Conservation (phyloP, 1,140 invertebrate species). For the Drosophila paulistorum region DNA sequence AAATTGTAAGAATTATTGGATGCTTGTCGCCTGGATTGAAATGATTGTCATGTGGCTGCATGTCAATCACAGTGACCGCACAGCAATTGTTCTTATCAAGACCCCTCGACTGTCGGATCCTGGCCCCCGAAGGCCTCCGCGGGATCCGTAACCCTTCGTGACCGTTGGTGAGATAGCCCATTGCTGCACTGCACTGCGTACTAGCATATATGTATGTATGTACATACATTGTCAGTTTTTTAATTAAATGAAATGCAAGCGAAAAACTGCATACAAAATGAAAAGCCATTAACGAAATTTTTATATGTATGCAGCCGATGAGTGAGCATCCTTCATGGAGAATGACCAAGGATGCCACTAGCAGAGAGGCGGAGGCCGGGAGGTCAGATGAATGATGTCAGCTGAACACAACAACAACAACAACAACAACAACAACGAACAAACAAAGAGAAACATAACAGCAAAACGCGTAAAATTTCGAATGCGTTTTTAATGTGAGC, state of each 20-base stretch:
- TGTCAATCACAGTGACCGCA: constrained; percentile 55
- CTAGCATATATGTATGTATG: too few species aligned
- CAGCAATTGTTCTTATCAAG: constrained; percentile 40
- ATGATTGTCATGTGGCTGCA: constrained; percentile 15
- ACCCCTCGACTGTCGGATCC: not conserved
- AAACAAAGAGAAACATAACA: constrained; percentile 2
- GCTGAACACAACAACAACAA: not conserved
- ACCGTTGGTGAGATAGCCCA: too few species aligned
- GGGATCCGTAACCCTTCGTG: not conserved
- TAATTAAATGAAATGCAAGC: constrained; percentile 73
- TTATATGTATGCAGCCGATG: constrained; percentile 49
- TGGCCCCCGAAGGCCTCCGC: too few species aligned
- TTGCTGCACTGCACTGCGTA: constrained; percentile 10
- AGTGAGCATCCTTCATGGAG: not conserved
- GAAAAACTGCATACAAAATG: constrained; percentile 52
- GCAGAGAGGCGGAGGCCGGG: not conserved
- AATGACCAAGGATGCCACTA: not conserved
- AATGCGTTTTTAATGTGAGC: constrained; percentile 15
- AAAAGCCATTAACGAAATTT: constrained; percentile 76
- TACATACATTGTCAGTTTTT: constrained; percentile 46
- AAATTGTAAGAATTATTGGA: not conserved
- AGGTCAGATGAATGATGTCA: constrained; percentile 9
- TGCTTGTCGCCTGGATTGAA: constrained; percentile 10
- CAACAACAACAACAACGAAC: not conserved
- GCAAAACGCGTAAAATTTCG: constrained; percentile 15